A percentile compares a stretch with the other conserved stretches of the same genome.
These are phyloP conservation scores for Boleophthalmus pectinirostris DNA, from an alignment of 2,113 vertebrate species.

Conservation along the genomic window DNA sequence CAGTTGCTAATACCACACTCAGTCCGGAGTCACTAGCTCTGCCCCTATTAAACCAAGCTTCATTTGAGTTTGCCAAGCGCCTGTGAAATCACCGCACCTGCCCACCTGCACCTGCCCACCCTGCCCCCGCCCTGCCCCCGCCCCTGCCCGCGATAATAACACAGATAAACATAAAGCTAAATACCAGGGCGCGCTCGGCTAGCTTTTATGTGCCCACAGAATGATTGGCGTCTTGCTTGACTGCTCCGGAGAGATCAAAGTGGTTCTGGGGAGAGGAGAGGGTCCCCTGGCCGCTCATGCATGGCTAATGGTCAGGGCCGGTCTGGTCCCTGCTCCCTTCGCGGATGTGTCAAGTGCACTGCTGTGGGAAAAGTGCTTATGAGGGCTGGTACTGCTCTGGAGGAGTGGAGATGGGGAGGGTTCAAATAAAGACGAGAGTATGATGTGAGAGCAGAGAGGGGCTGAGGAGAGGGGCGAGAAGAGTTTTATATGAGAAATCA, in stretches of 20 bases:
- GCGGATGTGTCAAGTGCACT: slow-evolving; percentile 58
- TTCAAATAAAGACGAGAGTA: slow-evolving; percentile 5
- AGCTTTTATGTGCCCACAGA: slow-evolving; percentile 76
- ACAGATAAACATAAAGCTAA: slow-evolving; percentile 80
- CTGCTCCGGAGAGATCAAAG: slow-evolving; percentile 73
- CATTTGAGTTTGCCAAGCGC: slow-evolving; percentile 63
- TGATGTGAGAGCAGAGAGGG: too few relatives aligned
- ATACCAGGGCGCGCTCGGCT: slow-evolving; percentile 79
- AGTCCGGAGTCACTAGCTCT: slow-evolving; percentile 35
- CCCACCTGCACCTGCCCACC: slow-evolving; percentile 69
- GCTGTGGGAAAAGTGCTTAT: slow-evolving; percentile 61
- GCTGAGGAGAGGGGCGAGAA: too few relatives aligned
- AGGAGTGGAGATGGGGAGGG: slow-evolving; percentile 42
- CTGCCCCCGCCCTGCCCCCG: slow-evolving; percentile 61
- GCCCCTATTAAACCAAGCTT: slow-evolving; percentile 53
- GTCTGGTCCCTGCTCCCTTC: slow-evolving; percentile 49
- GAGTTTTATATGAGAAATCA: not conserved
- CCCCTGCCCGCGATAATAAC: slow-evolving; percentile 71
- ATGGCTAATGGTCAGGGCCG: slow-evolving; percentile 65
- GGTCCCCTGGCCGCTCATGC: slow-evolving; percentile 41
- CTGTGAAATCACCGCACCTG: slow-evolving; percentile 74
- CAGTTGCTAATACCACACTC: slow-evolving; percentile 31
- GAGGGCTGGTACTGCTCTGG: slow-evolving; percentile 42
- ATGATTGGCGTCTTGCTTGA: slow-evolving; percentile 78
- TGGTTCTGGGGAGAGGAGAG: slow-evolving; percentile 54